Percentiles rank a stretch among this genome's conserved stretches.
Conservation (phyloP, 1,140 invertebrate genomes). For the Drosophila rhopaloa region DNA sequence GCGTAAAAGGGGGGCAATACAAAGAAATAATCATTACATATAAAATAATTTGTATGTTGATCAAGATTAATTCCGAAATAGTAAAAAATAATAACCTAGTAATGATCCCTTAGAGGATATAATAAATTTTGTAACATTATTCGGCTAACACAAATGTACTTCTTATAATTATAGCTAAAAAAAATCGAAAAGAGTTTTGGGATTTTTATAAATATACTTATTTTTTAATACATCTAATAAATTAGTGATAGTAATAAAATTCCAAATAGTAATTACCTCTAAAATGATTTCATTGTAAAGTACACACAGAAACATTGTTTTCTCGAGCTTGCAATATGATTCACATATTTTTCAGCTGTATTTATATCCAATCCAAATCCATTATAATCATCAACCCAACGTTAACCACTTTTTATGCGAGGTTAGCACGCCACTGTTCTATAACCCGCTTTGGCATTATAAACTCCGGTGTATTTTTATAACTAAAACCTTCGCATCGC, state of each 20-base stretch:
- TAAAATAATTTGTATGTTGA: background rate
- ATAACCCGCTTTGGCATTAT: slow-evolving; percentile 80
- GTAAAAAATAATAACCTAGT: too few relatives aligned
- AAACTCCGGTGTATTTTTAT: slow-evolving; percentile 80
- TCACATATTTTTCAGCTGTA: background rate
- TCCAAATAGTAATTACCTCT: too few relatives aligned
- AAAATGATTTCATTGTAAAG: too few relatives aligned
- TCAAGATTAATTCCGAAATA: too few relatives aligned
- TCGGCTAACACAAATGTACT: too few relatives aligned
- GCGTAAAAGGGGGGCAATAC: background rate
- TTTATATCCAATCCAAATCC: background rate
- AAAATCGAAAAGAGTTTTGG: too few relatives aligned
- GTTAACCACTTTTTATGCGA: slow-evolving; percentile 11
- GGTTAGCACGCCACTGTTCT: slow-evolving; percentile 52
- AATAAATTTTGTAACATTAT: too few relatives aligned
- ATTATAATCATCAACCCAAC: slow-evolving; percentile 4
- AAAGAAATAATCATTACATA: background rate
- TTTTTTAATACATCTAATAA: too few relatives aligned
- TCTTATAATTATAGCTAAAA: too few relatives aligned
- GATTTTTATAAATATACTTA: too few relatives aligned
- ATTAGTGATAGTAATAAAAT: too few relatives aligned
- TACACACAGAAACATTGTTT: background rate
- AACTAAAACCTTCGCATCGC: slow-evolving; percentile 60
- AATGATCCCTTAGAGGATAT: too few relatives aligned
- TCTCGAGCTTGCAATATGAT: background rate